Evolutionary conservation across 2,797 vertebrate genomes (phyloP).

Genomic region (Dicrostonyx torquatus): DNA sequence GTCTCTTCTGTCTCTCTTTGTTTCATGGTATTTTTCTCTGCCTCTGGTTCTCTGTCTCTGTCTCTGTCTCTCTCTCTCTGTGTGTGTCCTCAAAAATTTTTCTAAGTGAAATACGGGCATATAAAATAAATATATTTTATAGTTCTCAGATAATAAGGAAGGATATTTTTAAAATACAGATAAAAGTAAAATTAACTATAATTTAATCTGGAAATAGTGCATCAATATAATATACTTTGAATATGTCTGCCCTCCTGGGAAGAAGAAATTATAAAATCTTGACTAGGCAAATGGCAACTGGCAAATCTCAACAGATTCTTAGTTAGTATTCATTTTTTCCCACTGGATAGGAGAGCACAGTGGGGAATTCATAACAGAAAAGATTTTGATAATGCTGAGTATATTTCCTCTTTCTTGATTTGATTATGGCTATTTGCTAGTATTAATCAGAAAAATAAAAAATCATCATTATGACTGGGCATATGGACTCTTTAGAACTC

Average conservation of each 20-base stretch:
- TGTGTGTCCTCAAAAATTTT: not conserved
- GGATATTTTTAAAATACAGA: not conserved
- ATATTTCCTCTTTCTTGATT: not conserved
- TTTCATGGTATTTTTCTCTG: too few species aligned
- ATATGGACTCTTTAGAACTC: not conserved
- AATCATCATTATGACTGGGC: not conserved
- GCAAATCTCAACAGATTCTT: not conserved
- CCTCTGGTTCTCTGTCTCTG: not conserved
- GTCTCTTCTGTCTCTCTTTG: not conserved
- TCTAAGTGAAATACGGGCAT: not conserved
- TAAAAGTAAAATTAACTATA: not conserved
- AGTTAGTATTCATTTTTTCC: not conserved
- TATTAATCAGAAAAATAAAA: not conserved
- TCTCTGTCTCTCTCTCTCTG: not conserved
- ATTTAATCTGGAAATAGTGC: not conserved
- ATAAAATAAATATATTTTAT: not conserved
- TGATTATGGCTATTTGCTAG: not conserved
- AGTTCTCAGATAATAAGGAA: not conserved
- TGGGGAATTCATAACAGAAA: not conserved
- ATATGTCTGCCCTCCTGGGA: not conserved
- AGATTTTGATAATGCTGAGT: not conserved
- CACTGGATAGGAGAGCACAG: not conserved
- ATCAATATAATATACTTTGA: not conserved
- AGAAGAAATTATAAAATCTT: not conserved
- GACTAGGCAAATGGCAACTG: not conserved